Base-by-base conservation (phyloP, 1,140 invertebrate genomes). In the Neodiprion virginianus region DNA sequence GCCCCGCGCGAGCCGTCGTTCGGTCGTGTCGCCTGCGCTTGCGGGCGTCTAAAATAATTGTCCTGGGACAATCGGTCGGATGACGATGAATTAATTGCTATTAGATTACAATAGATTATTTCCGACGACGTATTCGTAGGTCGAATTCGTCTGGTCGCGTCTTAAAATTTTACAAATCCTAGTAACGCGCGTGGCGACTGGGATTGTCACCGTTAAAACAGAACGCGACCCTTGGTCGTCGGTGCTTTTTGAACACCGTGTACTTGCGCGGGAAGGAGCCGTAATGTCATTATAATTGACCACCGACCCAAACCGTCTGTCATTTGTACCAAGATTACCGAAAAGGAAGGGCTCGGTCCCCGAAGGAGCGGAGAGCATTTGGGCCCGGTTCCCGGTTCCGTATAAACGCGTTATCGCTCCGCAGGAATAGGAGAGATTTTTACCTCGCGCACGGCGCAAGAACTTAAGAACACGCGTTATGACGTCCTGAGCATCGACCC, bases 221-320 rank as follows among this genome's bases (percentile, higher is more conserved):
- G 17, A 21, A 21, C 17, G 17, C 17, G 5, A 40, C 28, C 28
- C 28, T 40, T 40, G 28, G 28, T 40, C 28, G 28, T 61, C 53
- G 8, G n/a, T 17, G n/a, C 53, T 61, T 12, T 61, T 61, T 61
- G 53, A 8, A 61, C 53, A 61, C 53, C 53, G 11, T 61, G 53
- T 61, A 61, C 53, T 14, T 61, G 5, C 53, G 5, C 53, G 53
- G 8, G 11, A 17, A 61, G 53, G 53, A 12, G 4, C 4, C 11
- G n/a, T 61, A 61, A 61, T 61, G 53, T 17, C 53, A 61, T 61
- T 61, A 61, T 61, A 61, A 61, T 61, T 61, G 53, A 61, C 53
- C 53, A 61, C 53, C 53, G 53, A 61, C 5, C n/a, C 53, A 61
- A 61, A 61, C 53, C 53, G 53, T 8, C 53, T 61, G 53, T 61